A percentile compares a stretch with the other conserved stretches of the same genome.
Conservation (phyloP, 2,888 invertebrate species). For the Thera obeliscata region DNA sequence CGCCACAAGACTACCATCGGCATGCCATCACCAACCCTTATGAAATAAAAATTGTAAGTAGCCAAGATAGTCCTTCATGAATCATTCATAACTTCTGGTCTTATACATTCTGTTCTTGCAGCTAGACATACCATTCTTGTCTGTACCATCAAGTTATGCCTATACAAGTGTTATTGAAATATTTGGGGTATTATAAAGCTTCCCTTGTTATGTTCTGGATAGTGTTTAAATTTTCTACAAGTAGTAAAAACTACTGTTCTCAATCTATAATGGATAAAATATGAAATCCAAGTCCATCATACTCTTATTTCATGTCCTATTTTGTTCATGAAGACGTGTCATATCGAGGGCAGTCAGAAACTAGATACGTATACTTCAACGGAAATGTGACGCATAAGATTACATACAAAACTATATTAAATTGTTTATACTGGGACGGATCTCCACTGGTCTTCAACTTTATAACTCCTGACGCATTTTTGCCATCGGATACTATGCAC, state of each 20-base stretch:
- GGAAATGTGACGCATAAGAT: conserved; percentile 4
- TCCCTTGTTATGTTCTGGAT: too few species aligned
- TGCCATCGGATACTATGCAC: conserved; percentile 24
- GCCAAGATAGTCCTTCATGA: conserved; percentile 35
- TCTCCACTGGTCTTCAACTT: conserved; percentile 17
- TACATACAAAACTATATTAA: conserved; percentile 1
- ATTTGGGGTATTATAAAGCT: too few species aligned
- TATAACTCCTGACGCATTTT: conserved; percentile 22
- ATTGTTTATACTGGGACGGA: conserved; percentile 4
- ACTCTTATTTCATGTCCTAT: not conserved
- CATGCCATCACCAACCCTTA: conserved; percentile 64
- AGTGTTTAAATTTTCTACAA: not conserved
- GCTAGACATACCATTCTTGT: conserved; percentile 18
- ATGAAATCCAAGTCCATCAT: not conserved
- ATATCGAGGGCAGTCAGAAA: not conserved
- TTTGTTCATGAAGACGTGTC: not conserved
- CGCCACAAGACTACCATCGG: conserved; percentile 60
- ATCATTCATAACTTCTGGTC: conserved; percentile 5
- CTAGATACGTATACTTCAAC: not conserved
- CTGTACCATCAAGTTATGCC: conserved; percentile 1
- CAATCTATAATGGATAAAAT: not conserved
- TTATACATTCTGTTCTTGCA: conserved; percentile 13
- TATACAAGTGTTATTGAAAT: not conserved
- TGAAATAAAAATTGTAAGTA: conserved; percentile 72
- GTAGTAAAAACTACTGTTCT: not conserved